These are phyloP conservation scores for Dermolepida albohirtum DNA, from an alignment of 2,888 invertebrate genomes.

Conservation along the genomic window DNA sequence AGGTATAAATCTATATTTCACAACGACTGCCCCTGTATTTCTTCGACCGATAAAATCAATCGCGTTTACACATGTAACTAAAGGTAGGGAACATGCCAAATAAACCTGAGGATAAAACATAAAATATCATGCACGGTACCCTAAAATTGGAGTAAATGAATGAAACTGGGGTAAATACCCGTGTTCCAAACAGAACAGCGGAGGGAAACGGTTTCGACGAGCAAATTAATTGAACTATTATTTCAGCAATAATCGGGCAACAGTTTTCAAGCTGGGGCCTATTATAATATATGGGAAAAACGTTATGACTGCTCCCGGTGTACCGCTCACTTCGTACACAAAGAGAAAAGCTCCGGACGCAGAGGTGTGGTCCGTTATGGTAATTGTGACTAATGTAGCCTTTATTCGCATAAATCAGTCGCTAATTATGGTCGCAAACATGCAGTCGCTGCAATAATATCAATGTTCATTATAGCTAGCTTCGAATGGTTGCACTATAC, in stretches of 20 bases:
- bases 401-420: conserved; percentile 62
- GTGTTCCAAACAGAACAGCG: not conserved
- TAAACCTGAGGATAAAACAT: not conserved
- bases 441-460: conserved; percentile 62
- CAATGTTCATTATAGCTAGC: conserved; percentile 60
- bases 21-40: no score
- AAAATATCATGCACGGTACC: not conserved
- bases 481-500: no score
- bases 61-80: no score
- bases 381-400: conserved; percentile 65
- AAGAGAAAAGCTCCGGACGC: conserved; percentile 28
- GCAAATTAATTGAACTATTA: conserved; percentile 29
- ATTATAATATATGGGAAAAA: conserved; percentile 7
- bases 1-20: no score
- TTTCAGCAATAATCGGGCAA: conserved; percentile 8
- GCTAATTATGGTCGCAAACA: conserved; percentile 63
- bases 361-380: conserved; percentile 63
- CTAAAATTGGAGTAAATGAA: not conserved
- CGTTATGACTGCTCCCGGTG: not conserved
- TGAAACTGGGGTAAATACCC: not conserved
- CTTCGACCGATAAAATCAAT: no score
- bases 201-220: not conserved
- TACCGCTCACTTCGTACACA: not conserved
- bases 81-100: no score
- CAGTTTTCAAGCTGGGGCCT: not conserved